Evolutionary conservation across 2,113 vertebrate genomes (phyloP).

Genomic region (Vulpes ferrilata): DNA sequence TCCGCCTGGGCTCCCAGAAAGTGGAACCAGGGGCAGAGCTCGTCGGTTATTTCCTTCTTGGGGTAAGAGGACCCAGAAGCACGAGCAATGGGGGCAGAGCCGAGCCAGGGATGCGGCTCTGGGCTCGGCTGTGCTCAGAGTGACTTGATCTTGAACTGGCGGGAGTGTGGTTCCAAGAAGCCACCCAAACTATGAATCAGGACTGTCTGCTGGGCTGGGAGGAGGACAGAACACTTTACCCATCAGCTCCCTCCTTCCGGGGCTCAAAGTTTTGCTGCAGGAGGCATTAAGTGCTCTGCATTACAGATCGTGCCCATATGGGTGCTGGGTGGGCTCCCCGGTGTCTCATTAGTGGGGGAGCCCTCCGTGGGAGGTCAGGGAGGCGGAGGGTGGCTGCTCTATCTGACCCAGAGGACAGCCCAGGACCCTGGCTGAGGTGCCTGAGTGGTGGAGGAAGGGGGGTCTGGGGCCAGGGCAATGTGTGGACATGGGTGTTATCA

Average conservation of each 20-base stretch:
- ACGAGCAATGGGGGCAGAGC: not conserved
- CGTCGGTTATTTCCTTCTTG: not conserved
- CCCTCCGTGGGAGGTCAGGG: not conserved
- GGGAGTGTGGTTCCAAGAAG: accelerated
- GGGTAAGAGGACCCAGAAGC: not conserved
- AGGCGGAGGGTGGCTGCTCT: not conserved
- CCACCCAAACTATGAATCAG: accelerated
- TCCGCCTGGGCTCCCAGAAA: not conserved
- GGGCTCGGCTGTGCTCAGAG: not conserved
- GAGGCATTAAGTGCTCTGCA: not conserved
- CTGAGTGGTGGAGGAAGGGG: not conserved
- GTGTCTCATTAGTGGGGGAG: not conserved
- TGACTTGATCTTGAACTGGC: not conserved
- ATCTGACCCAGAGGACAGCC: not conserved
- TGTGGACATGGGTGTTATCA: too few species aligned
- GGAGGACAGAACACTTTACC: not conserved
- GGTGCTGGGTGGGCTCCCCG: not conserved
- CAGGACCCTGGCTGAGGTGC: not conserved
- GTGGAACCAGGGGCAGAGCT: not conserved
- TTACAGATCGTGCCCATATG: not conserved
- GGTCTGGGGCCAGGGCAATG: not conserved
- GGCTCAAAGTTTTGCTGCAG: not conserved
- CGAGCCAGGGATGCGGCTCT: not conserved
- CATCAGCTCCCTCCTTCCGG: not conserved
- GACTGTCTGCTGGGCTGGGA: not conserved